phyloP scores from a whole-genome alignment of 2,888 invertebrate species.

The Spisula solida region DNA sequence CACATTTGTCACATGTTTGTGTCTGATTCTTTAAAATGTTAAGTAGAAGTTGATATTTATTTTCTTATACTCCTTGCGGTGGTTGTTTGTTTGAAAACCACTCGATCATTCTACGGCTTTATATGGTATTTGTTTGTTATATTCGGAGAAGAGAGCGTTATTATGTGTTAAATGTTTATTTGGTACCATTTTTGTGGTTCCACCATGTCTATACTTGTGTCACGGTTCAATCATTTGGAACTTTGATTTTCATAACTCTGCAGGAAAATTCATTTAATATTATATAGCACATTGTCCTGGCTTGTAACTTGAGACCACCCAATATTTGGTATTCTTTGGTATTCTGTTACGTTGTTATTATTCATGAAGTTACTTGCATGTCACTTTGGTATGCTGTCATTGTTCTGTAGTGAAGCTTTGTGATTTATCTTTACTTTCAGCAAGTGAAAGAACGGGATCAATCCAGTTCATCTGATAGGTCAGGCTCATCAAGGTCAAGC shows the following conservation, averaged over 20 bases:
- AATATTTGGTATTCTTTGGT: background rate
- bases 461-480: slow-evolving; percentile 63
- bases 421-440: slow-evolving; percentile 59
- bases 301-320: background rate
- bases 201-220: background rate
- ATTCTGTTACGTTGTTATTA: background rate
- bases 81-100: too few species aligned
- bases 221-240: background rate
- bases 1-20: too few species aligned
- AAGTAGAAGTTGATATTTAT: too few species aligned
- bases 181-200: background rate
- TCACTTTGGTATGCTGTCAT: background rate
- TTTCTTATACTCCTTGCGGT: too few species aligned
- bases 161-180: background rate
- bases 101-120: too few species aligned
- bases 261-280: background rate
- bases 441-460: slow-evolving; percentile 63
- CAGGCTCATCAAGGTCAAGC: slow-evolving; percentile 58
- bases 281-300: background rate
- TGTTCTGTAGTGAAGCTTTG: background rate
- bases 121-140: too few species aligned
- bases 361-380: background rate
- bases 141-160: too few species aligned
- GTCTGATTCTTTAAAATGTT: too few species aligned
- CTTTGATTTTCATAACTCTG: background rate